These are phyloP conservation scores for Hydraecia micacea DNA, from an alignment of 2,888 invertebrate genomes.

Conservation along the genomic window DNA sequence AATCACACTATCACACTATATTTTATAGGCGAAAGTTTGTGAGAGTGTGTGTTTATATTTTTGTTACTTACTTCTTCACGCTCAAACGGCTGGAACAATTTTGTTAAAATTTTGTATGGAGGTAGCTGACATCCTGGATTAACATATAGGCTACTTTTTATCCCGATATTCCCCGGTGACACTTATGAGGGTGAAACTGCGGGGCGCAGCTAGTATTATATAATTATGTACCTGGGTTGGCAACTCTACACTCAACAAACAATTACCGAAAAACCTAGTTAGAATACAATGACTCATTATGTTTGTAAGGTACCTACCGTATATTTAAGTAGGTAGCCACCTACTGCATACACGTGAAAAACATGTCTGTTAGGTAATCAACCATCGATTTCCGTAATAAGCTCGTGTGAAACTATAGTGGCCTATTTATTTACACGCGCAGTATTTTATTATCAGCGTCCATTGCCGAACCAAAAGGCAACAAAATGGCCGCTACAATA, in stretches of 20 bases:
- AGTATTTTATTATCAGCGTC: background rate
- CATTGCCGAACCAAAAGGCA: background rate
- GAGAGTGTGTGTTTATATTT: too few relatives aligned
- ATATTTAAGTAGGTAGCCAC: background rate
- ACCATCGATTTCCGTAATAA: constrained; percentile 3
- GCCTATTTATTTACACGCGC: background rate
- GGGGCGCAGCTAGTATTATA: too few relatives aligned
- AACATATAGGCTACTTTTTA: too few relatives aligned
- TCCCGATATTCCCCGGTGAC: too few relatives aligned
- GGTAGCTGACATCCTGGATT: too few relatives aligned
- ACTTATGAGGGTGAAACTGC: too few relatives aligned
- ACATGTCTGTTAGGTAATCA: constrained; percentile 20
- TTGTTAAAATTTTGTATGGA: too few relatives aligned
- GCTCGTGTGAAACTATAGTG: background rate
- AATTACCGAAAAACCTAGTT: background rate
- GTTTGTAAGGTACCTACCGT: constrained; percentile 1
- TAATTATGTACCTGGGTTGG: background rate
- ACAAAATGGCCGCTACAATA: background rate
- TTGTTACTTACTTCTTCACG: too few relatives aligned
- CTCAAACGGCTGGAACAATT: too few relatives aligned
- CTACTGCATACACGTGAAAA: background rate
- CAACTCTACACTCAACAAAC: background rate
- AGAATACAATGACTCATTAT: constrained; percentile 41
- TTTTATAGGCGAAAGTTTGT: too few relatives aligned
- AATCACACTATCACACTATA: too few relatives aligned